Percentiles rank a stretch among this genome's conserved stretches.
Conservation (phyloP, 2,113 vertebrate genomes). For the Bubalus kerabau region DNA sequence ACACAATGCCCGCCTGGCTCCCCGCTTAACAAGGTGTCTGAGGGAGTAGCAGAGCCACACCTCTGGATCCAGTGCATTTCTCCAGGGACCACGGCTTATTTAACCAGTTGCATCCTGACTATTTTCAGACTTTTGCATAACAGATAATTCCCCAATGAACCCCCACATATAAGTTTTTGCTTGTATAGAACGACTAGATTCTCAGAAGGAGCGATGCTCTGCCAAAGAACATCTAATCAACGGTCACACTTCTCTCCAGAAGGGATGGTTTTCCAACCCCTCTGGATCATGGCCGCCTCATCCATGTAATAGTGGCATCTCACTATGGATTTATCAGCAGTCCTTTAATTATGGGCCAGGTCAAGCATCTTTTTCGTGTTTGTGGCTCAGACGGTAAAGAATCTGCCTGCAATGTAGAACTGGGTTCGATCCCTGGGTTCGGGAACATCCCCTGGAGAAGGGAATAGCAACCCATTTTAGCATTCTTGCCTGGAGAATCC, state of each 20-base stretch:
- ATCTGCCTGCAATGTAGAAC: not conserved
- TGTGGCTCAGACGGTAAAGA: not conserved
- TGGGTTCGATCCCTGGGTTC: not conserved
- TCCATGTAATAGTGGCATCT: not conserved
- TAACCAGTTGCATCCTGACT: not conserved
- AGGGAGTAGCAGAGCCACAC: not conserved
- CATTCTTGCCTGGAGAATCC: not conserved
- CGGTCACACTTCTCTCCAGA: too few relatives aligned
- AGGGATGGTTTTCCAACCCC: not conserved
- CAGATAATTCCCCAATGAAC: not conserved
- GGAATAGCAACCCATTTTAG: not conserved
- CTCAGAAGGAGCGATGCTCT: not conserved
- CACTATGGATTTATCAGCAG: not conserved
- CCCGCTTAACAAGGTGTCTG: not conserved
- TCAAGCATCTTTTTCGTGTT: not conserved
- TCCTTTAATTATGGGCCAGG: not conserved
- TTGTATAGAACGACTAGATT: not conserved
- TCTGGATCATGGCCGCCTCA: not conserved
- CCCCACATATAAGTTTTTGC: not conserved
- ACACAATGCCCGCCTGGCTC: not conserved
- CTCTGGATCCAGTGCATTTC: not conserved
- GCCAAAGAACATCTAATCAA: not conserved
- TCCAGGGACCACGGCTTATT: not conserved
- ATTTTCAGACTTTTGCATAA: not conserved
- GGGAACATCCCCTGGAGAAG: not conserved